These are phyloP conservation scores for Acyrthosiphon pisum DNA, from an alignment of 1,140 invertebrate genomes.

Conservation along the genomic window DNA sequence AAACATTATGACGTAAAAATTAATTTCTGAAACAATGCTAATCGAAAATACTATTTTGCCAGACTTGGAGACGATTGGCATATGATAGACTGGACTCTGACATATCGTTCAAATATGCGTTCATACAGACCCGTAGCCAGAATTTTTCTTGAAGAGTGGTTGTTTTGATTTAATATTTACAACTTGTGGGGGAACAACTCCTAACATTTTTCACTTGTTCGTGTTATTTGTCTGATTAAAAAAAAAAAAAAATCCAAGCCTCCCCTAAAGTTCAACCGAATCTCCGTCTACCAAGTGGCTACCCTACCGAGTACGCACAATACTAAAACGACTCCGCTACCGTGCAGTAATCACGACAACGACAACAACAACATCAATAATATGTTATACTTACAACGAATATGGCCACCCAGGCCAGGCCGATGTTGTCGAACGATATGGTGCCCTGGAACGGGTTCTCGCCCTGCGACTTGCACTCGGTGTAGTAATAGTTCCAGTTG, in stretches of 20 bases:
- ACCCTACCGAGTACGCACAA: neutral
- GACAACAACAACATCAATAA: no score
- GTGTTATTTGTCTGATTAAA: no score
- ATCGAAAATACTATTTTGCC: neutral
- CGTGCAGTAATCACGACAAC: no score
- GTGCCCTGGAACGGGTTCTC: slow-evolving; percentile 98
- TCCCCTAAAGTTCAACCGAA: neutral
- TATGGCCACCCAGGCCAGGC: slow-evolving; percentile 99
- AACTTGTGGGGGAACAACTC: no score
- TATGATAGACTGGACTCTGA: neutral
- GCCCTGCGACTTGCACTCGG: slow-evolving; percentile 88
- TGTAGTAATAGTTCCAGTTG: slow-evolving; percentile 99
- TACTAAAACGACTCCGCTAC: neutral
- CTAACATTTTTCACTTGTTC: no score
- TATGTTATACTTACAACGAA: slow-evolving; percentile 84
- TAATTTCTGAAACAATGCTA: neutral
- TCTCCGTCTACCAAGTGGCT: accelerated
- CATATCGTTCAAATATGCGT: neutral
- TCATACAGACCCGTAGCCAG: neutral
- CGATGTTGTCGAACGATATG: slow-evolving; percentile 99
- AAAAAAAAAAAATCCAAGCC: neutral
- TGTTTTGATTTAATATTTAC: no score
- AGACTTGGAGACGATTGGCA: neutral
- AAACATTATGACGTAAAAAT: neutral
- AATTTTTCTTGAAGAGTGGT: no score